Percentiles rank a stretch among this genome's conserved stretches.
These are phyloP conservation scores for Siderastrea siderea DNA, from an alignment of 92 coral and sea anemone genomes.

Conservation along the genomic window DNA sequence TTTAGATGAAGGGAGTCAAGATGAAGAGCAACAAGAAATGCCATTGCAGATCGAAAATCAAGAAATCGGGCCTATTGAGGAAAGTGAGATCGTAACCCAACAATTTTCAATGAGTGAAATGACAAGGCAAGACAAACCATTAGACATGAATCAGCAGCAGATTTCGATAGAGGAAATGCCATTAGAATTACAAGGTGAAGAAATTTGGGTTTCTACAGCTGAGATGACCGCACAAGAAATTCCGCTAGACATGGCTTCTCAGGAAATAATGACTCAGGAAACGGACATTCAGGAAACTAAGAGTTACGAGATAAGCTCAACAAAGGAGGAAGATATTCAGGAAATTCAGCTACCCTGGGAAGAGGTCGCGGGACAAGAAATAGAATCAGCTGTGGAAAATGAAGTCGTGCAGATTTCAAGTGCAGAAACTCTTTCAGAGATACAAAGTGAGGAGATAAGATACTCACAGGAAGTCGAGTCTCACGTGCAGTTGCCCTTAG, in stretches of 20 bases:
- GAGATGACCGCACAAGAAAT: constrained; percentile 36
- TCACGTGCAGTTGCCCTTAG: not conserved
- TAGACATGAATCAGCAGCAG: not conserved
- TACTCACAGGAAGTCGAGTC: not conserved
- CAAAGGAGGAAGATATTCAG: not conserved
- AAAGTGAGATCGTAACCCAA: not conserved
- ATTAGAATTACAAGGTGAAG: not conserved
- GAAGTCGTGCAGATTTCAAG: not conserved
- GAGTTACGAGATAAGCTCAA: not conserved
- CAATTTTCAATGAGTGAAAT: not conserved
- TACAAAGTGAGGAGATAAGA: not conserved
- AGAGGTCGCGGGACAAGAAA: not conserved
- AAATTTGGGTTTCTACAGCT: not conserved
- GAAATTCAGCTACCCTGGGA: not conserved
- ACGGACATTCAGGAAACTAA: not conserved
- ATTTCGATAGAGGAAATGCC: constrained; percentile 9
- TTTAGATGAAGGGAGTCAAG: not conserved
- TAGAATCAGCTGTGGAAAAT: not conserved
- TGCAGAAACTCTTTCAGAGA: not conserved
- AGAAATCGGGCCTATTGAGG: not conserved
- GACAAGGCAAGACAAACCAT: constrained; percentile 17
- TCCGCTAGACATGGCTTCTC: constrained; percentile 16
- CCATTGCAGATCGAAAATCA: not conserved
- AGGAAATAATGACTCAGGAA: constrained; percentile 6
- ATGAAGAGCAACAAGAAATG: not conserved